These are phyloP conservation scores for Baryphthengus martii DNA, from an alignment of 2,113 vertebrate species.

Conservation along the genomic window DNA sequence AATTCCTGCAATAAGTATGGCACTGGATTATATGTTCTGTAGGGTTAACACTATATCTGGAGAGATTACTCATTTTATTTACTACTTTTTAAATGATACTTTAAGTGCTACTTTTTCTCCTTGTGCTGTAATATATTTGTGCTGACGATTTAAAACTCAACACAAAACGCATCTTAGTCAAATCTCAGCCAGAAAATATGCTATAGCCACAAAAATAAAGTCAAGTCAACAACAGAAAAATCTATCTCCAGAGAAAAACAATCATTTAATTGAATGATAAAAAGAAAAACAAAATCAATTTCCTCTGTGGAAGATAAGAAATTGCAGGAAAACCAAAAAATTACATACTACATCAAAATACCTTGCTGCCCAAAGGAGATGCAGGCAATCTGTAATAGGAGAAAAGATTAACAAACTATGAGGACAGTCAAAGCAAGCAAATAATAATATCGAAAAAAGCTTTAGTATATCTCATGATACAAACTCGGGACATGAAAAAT, in stretches of 20 bases:
- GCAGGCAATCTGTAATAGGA: neutral
- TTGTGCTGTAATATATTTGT: neutral
- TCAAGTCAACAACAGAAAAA: constrained; percentile 59
- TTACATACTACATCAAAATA: constrained; percentile 35
- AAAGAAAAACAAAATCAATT: constrained; percentile 60
- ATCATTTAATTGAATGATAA: constrained; percentile 68
- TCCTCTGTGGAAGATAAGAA: constrained; percentile 59
- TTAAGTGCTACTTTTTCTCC: neutral
- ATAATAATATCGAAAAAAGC: neutral
- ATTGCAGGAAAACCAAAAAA: constrained; percentile 50
- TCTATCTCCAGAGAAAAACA: constrained; percentile 56
- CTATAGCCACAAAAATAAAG: constrained; percentile 48
- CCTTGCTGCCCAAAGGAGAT: constrained; percentile 35
- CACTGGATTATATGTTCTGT: neutral
- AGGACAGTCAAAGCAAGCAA: neutral
- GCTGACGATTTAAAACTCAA: constrained; percentile 26
- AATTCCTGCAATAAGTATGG: neutral
- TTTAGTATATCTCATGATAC: neutral
- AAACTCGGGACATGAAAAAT: neutral
- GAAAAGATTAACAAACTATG: neutral
- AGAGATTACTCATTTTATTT: neutral
- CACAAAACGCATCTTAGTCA: neutral
- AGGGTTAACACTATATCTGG: neutral
- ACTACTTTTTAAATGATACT: neutral
- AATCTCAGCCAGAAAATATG: constrained; percentile 14